Evolutionary conservation across 2,797 vertebrate genomes (phyloP), one percentile per base, ranked within the genome.

Genomic region (Cyprinodon diabolis): DNA sequence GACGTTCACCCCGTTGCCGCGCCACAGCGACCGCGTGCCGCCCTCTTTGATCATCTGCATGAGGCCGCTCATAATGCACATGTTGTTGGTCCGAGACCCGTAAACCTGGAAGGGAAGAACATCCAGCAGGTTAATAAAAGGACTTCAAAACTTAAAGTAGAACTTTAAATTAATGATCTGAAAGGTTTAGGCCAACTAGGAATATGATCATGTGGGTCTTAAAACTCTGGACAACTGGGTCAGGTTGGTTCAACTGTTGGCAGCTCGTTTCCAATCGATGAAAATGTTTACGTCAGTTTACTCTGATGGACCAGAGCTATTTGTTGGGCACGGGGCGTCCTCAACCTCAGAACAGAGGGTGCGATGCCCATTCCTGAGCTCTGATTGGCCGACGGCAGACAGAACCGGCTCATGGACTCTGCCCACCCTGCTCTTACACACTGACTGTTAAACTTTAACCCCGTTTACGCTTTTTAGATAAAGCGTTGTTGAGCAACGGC

Each of bases 11-110:
- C 97, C 97, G 0, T 99, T 99, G 3, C 98, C 97, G 2, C 98
- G 85, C 98, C 98, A 99, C 58, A 99, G 80, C 0, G 98, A 97
- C 69, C 92, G 93, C 3, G 92, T 75, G 0, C 98, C 98, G 0
- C 98, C 98, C 79, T 99, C 98, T 1, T 95, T 95, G 87, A 99
- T 95, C 98, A 99, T 99, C 80, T 98, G 97, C 1, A 94, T 94
- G 78, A 99, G 93, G 0, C 97, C 98, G 0, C 94, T 96, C 83
- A 97, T 78, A n/a, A 99, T 96, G 86, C 97, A 97, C 96, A 99
- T 97, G 89, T 96, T 97, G 94, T 97, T 98, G 76, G 93, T 96
- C 72, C 95, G 93, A 73, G 97, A 95, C n/a, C 97, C 97, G 0
- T 99, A 97, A 54, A 99, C 98, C 98, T 99, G 88, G 55, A 0